phyloP scores from a whole-genome alignment of 2,888 invertebrate genomes.

The Apodemia zela region DNA sequence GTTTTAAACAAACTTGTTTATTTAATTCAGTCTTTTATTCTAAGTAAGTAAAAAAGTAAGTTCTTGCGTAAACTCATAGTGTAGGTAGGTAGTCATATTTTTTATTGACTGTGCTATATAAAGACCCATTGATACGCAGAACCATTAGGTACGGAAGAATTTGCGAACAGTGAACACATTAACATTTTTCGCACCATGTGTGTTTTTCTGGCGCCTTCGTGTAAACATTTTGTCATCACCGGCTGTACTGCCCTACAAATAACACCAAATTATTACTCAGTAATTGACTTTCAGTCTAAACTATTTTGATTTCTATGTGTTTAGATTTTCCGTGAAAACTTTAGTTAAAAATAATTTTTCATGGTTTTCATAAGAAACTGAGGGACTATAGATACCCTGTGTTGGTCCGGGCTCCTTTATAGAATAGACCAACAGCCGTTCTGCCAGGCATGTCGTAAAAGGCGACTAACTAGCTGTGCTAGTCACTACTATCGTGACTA shows the following conservation, averaged over 20 bases:
- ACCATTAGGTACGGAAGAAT: conserved; percentile 1
- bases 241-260: conserved; percentile 12
- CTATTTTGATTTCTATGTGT: not conserved
- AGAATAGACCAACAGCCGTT: no score
- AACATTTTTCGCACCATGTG: conserved; percentile 24
- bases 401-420: no score
- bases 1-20: no score
- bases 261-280: not conserved
- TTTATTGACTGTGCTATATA: not conserved
- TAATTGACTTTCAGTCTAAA: not conserved
- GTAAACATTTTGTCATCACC: conserved; percentile 1
- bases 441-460: no score
- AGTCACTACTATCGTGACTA: no score
- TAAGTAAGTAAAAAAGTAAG: not conserved
- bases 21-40: no score
- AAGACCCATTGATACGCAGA: conserved; percentile 7
- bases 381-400: no score
- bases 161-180: conserved; percentile 10
- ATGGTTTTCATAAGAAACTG: no score
- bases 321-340: not conserved
- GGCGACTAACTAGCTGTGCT: no score
- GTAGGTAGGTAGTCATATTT: not conserved
- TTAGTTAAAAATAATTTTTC: not conserved
- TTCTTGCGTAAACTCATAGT: not conserved
- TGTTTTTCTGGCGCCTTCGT: conserved; percentile 22